These are phyloP conservation scores for Pentamera pediparva DNA, from an alignment of 53 echinoderm and acorn worm genomes.

Conservation along the genomic window DNA sequence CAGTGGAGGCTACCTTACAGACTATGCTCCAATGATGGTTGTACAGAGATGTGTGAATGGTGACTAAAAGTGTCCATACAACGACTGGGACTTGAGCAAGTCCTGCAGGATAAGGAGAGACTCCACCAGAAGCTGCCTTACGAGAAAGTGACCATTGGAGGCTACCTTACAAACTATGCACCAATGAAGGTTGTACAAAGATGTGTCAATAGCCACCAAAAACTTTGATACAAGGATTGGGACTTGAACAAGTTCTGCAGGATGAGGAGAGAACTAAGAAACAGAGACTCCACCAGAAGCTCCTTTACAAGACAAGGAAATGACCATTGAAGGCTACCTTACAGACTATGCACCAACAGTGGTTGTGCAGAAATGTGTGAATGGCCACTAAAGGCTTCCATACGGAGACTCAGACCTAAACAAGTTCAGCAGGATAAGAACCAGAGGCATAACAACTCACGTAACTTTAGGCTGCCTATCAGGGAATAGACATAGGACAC, in stretches of 20 bases:
- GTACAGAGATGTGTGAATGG: too few relatives aligned
- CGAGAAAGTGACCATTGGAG: too few relatives aligned
- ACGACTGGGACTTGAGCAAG: slow-evolving; percentile 51
- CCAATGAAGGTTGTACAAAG: too few relatives aligned
- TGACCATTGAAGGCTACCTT: too few relatives aligned
- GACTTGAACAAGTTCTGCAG: slow-evolving; percentile 48
- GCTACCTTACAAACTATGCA: too few relatives aligned
- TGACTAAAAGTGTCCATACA: slow-evolving; percentile 78
- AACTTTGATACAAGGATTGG: slow-evolving; percentile 70
- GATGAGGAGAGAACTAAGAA: slow-evolving; percentile 16
- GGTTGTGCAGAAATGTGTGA: too few relatives aligned
- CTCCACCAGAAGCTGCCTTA: too few relatives aligned
- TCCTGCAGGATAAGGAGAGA: slow-evolving; percentile 41
- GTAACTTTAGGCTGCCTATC: too few relatives aligned
- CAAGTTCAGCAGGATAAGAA: slow-evolving; percentile 41
- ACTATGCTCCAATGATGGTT: too few relatives aligned
- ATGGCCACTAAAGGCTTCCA: slow-evolving; percentile 88
- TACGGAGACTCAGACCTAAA: slow-evolving; percentile 56
- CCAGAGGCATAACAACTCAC: slow-evolving; percentile 1
- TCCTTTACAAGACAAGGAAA: too few relatives aligned
- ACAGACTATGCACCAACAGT: too few relatives aligned
- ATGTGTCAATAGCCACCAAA: slow-evolving; percentile 95
- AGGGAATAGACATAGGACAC: too few relatives aligned
- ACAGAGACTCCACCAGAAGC: not conserved
- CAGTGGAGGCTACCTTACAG: not conserved